Conservation (phyloP, 2,888 invertebrate species). For the Germaria angustata region DNA sequence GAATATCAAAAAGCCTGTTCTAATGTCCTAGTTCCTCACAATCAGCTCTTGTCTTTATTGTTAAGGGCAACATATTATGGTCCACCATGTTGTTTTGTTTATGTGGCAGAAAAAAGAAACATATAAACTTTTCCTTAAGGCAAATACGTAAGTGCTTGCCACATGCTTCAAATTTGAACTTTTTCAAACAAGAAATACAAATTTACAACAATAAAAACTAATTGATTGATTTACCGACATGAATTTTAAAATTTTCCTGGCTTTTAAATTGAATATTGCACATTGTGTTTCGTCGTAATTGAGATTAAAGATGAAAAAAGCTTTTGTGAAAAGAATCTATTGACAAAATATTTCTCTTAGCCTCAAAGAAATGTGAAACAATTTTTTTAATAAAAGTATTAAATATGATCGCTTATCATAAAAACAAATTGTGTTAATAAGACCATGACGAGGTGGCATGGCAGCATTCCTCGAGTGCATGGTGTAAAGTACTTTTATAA, state of each 20-base stretch:
- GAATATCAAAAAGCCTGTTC: not conserved
- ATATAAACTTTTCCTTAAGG: not conserved
- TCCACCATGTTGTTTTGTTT: conserved; percentile 6
- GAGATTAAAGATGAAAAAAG: not conserved
- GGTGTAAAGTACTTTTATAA: too few species aligned
- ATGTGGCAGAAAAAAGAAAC: not conserved
- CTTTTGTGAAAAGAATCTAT: not conserved
- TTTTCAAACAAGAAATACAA: not conserved
- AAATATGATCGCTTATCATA: too few species aligned
- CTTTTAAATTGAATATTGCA: not conserved
- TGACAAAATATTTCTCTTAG: too few species aligned
- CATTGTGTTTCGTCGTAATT: not conserved
- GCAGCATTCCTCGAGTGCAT: too few species aligned
- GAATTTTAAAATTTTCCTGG: not conserved
- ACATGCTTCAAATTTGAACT: conserved; percentile 21
- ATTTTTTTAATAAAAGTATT: too few species aligned
- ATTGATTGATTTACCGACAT: conserved; percentile 24
- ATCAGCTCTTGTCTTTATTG: not conserved
- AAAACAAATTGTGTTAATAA: too few species aligned
- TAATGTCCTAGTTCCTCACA: not conserved
- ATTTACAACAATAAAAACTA: conserved; percentile 6
- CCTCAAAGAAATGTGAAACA: too few species aligned
- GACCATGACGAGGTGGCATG: too few species aligned
- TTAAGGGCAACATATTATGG: not conserved
- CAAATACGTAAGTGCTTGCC: conserved; percentile 17